A percentile compares a stretch with the other conserved stretches of the same genome.
Evolutionary conservation across 2,113 vertebrate species (phyloP).

Genomic region (Toxotes chatareus): DNA sequence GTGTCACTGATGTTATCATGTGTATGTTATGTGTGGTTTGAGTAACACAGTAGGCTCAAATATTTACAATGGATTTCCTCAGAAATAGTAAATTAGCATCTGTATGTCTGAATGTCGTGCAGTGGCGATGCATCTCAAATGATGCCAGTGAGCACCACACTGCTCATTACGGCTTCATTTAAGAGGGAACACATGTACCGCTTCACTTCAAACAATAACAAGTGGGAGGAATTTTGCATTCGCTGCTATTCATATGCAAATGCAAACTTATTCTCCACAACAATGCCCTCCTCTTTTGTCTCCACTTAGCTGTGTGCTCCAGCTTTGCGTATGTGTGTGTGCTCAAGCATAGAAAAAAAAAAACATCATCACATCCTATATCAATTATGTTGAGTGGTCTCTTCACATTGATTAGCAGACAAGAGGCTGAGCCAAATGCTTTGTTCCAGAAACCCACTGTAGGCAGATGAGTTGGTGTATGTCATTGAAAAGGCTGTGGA

Average conservation of each 20-base stretch:
- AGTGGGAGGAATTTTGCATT: conserved; percentile 56
- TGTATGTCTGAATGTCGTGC: not conserved
- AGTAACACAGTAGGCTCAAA: not conserved
- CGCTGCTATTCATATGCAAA: conserved; percentile 62
- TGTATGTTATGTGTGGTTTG: not conserved
- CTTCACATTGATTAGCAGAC: conserved; percentile 71
- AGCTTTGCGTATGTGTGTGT: conserved; percentile 11
- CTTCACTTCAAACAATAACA: conserved; percentile 48
- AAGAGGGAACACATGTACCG: conserved; percentile 39
- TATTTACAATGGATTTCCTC: not conserved
- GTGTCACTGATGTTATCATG: not conserved
- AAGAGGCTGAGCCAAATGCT: conserved; percentile 64
- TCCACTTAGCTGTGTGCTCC: conserved; percentile 36
- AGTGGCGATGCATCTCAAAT: not conserved
- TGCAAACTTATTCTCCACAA: conserved; percentile 18
- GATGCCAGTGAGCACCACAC: not conserved
- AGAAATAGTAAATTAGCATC: not conserved
- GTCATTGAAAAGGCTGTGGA: conserved; percentile 18
- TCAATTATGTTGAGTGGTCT: conserved; percentile 72
- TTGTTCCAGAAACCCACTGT: conserved; percentile 45
- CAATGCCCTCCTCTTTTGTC: conserved; percentile 42
- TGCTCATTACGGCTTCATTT: conserved; percentile 10
- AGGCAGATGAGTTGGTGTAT: conserved; percentile 23
- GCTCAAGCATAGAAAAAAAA: conserved; percentile 5
- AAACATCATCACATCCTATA: conserved; percentile 44